Base-by-base conservation (phyloP, 2,888 invertebrate genomes). In the Epirrhoe tristata region DNA sequence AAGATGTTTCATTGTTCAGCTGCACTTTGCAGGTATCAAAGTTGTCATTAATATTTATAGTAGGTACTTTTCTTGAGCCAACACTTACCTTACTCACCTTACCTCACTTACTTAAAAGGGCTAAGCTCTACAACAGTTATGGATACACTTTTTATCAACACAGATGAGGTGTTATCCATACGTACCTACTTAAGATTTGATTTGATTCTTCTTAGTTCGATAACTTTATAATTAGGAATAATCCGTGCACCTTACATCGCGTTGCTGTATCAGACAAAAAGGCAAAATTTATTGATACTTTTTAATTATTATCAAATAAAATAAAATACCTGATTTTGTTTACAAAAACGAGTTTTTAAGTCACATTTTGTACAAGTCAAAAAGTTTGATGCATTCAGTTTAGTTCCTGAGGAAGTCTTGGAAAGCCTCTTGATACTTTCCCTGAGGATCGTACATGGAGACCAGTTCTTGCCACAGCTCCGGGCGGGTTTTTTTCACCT, bases 1-100 rank as follows among this genome's bases (percentile, higher is more conserved):
- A 43, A 97, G 86, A 66, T 96, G n/a, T 94, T 4, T 96, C 95
- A 81, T 95, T 97, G 8, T 79, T 81, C 14, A 97, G 84, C n/a
- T n/a, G n/a, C 63, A 97, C 94, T 81, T 95, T 94, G 62, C 96
- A 95, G 63, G 97, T 72, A 80, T 97, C 94, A 60, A 97, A 91
- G 77, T 95, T 94, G 74, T 96, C 96, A 75, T 94, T 95, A 71
- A 94, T 94, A 10, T 94, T 92, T 24, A 95, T 95, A 24, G 3
- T 24, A 24, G 24, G 79, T 96, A 96, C 54, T 89, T 90, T 0
- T 89, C 87, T 72, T 89, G 74, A 5, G 89, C 91, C 3, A 83
- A 17, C 17, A n/a, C n/a, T n/a, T n/a, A n/a, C n/a, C n/a, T n/a
- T n/a, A n/a, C n/a, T n/a, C n/a, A n/a, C n/a, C n/a, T n/a, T n/a